Conservation (phyloP, 1,140 invertebrate species). For the Leptinotarsa defecta region DNA sequence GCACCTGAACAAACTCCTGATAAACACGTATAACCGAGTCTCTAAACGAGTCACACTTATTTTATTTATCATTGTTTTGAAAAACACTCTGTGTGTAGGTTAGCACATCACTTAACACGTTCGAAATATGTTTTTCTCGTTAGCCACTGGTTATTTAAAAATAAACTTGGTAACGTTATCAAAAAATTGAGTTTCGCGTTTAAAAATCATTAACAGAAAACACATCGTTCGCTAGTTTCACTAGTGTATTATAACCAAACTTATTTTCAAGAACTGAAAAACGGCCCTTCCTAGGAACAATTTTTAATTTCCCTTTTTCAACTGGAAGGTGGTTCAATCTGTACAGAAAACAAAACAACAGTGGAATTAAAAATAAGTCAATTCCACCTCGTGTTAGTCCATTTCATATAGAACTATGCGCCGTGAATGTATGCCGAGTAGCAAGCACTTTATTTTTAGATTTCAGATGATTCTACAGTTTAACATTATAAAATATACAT, state of each 20-base stretch:
- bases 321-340: not conserved
- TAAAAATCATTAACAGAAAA: conserved; percentile 9
- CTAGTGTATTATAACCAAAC: not conserved
- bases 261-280: not conserved
- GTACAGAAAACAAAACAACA: conserved; percentile 11
- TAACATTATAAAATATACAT: conserved; percentile 19
- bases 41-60: conserved; percentile 5
- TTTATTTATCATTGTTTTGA: conserved; percentile 9
- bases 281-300: not conserved
- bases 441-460: conserved; percentile 15
- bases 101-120: conserved; percentile 11
- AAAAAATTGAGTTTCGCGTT: conserved; percentile 2
- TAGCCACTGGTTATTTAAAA: conserved; percentile 12
- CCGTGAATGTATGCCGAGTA: not conserved
- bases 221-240: not conserved
- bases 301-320: not conserved
- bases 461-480: conserved; percentile 7
- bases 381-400: conserved; percentile 10
- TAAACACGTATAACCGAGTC: not conserved
- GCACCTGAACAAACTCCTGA: conserved; percentile 5
- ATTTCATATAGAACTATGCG: conserved; percentile 16
- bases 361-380: conserved; percentile 18
- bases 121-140: not conserved
- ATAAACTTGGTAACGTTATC: conserved; percentile 7
- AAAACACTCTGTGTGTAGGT: conserved; percentile 12